These are phyloP conservation scores for Camponotus vicinus DNA, from an alignment of 1,140 invertebrate species.

Conservation along the genomic window DNA sequence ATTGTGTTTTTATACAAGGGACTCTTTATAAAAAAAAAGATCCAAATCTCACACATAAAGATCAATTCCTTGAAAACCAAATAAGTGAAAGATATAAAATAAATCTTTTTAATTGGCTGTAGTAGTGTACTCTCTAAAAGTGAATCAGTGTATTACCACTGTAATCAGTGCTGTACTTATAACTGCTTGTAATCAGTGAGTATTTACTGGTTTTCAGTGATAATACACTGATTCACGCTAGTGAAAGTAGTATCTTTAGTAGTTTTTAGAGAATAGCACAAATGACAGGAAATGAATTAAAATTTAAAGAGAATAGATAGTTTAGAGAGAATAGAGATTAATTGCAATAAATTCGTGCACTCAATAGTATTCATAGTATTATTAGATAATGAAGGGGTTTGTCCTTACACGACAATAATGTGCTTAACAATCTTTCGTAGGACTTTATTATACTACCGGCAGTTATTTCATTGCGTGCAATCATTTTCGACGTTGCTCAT, in stretches of 20 bases:
- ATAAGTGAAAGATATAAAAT: not conserved
- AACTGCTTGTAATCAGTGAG: too few relatives aligned
- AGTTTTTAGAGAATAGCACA: too few relatives aligned
- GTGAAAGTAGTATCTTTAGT: too few relatives aligned
- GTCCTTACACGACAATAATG: not conserved
- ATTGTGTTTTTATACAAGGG: not conserved
- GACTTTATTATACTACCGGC: slow-evolving; percentile 26
- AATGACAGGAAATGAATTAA: not conserved
- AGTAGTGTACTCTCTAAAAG: too few relatives aligned
- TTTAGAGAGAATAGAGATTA: slow-evolving; percentile 16
- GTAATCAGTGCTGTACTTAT: too few relatives aligned
- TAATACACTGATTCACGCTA: too few relatives aligned
- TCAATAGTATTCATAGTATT: slow-evolving; percentile 26
- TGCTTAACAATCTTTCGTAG: slow-evolving; percentile 34
- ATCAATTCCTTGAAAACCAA: not conserved
- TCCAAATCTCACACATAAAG: not conserved
- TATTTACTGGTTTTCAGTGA: too few relatives aligned
- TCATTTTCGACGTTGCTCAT: not conserved
- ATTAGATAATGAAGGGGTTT: slow-evolving; percentile 45
- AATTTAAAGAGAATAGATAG: not conserved
- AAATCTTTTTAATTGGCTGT: not conserved
- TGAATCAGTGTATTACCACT: too few relatives aligned
- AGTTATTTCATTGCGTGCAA: slow-evolving; percentile 25
- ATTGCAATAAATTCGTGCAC: not conserved
- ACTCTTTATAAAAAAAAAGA: not conserved